Evolutionary conservation across 2,113 vertebrate species (phyloP), one percentile per base, ranked within the genome.

Genomic region (Rhombomys opimus): DNA sequence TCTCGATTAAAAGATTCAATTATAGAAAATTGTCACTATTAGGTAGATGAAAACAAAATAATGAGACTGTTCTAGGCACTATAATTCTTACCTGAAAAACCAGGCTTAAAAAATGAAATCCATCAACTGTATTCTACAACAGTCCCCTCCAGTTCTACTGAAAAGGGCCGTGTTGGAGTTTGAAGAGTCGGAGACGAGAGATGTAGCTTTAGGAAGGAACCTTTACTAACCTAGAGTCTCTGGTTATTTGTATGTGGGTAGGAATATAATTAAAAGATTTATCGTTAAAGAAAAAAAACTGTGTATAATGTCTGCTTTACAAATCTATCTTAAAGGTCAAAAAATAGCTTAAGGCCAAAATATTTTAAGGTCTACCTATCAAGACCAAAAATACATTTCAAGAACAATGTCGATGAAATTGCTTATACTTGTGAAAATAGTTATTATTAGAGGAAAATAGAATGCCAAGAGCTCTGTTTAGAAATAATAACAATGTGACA

Each of bases 1-100:
- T 97, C 95, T 94, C 95, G 15, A 97, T 97, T 96, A 97, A 97
- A 97, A 96, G 96, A 97, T 97, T 96, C 94, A 97, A 97, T 97
- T 97, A 98, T 50, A 96, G 89, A 96, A 97, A 97, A 97, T 95
- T 97, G 93, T 96, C 94, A 96, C 94, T 97, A 97, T 96, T 96
- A 97, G 91, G 70, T 91, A 97, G 97, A 96, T 97, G 82, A 94
- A 97, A 97, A 97, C 11, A 68, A 96, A 97, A 95, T 95, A 97
- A 94, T 57, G 32, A 97, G 93, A 90, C 82, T 94, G 50, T 86
- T 92, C 77, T 89, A 94, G 86, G 86, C 54, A 86, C 89, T 92
- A 25, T 92, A 97, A 97, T 92, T 97, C 91, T 91, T 93, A 96
- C 41, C 63, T 65, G 70, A 96, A 70, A 94, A 23, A 87, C 54